A percentile compares a stretch with the other conserved stretches of the same genome.
Conservation (phyloP, 1,140 invertebrate genomes). For the Papilio aristodemus region DNA sequence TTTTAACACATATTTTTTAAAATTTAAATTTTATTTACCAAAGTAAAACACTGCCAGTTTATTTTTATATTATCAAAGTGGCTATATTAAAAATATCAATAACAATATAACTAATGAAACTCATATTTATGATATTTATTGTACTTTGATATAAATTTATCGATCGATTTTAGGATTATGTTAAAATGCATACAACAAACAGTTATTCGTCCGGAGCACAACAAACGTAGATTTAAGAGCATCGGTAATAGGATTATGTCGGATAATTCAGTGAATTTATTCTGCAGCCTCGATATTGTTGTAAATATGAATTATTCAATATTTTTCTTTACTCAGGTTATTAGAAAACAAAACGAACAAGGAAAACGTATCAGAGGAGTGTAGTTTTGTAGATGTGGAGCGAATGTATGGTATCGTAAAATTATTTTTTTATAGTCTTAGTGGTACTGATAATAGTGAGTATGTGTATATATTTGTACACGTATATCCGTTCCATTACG, state of each 20-base stretch:
- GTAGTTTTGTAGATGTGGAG: not conserved
- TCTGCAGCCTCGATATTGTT: slow-evolving; percentile 6
- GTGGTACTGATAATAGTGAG: no score
- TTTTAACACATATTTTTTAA: no score
- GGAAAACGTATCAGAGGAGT: not conserved
- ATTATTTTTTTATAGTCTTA: not conserved
- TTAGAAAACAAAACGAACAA: not conserved
- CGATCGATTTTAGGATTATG: not conserved
- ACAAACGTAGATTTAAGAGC: slow-evolving; percentile 4
- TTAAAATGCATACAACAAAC: not conserved
- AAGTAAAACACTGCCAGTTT: no score
- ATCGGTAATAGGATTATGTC: slow-evolving; percentile 1
- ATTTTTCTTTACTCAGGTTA: not conserved
- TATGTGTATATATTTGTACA: no score
- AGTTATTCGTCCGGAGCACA: not conserved
- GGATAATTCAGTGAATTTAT: slow-evolving; percentile 19
- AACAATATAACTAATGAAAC: no score
- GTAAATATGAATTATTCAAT: slow-evolving; percentile 23
- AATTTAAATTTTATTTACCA: no score
- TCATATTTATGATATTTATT: no score
- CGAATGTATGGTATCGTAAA: not conserved
- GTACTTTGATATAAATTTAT: no score
- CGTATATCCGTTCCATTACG: no score
- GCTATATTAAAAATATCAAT: not conserved
- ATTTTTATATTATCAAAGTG: no score